Percentiles rank a stretch among this genome's conserved stretches.
Conservation (phyloP, 2,797 vertebrate species). For the Linurgus olivaceus region DNA sequence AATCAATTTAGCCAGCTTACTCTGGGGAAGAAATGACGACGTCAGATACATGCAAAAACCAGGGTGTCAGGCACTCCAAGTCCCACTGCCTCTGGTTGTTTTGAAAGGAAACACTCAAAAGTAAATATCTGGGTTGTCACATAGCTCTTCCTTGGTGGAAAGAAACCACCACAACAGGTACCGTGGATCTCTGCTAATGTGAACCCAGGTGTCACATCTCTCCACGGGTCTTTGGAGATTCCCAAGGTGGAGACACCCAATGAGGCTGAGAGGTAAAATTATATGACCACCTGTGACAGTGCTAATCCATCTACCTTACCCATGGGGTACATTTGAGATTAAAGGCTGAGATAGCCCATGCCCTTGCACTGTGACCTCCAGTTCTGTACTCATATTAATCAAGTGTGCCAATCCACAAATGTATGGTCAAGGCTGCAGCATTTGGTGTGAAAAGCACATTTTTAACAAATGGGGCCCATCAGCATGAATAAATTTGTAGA, state of each 20-base stretch:
- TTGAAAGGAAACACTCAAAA: not conserved
- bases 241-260: not conserved
- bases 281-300: not conserved
- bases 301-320: not conserved
- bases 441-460: not conserved
- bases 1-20: slow-evolving; percentile 70
- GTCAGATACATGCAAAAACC: slow-evolving; percentile 44
- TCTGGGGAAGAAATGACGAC: slow-evolving; percentile 45
- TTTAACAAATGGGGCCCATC: not conserved
- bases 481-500: not conserved
- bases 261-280: not conserved
- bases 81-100: not conserved
- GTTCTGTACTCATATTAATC: not conserved
- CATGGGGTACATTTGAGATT: not conserved
- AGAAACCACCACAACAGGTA: not conserved
- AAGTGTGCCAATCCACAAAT: not conserved
- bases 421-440: not conserved
- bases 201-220: not conserved
- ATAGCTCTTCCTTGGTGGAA: not conserved
- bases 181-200: not conserved
- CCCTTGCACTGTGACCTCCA: not conserved
- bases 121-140: not conserved
- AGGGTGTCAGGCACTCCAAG: not conserved
- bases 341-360: not conserved
- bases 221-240: not conserved